phyloP scores from a whole-genome alignment of 35 echinoderm and acorn worm species.

The Patiria miniata region DNA sequence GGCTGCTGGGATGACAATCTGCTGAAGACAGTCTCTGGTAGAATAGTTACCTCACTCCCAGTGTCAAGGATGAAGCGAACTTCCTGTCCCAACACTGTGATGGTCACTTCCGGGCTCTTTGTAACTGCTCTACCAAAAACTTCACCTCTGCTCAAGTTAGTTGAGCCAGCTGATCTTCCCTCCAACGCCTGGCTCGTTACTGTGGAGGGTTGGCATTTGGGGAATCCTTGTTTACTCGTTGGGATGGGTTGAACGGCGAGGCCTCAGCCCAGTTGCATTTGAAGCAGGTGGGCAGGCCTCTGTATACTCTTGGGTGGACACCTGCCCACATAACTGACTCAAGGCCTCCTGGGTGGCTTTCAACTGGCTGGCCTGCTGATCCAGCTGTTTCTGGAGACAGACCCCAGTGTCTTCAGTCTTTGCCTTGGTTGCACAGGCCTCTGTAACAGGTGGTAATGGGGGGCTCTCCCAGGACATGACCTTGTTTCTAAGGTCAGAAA shows the following conservation, averaged over 20 bases:
- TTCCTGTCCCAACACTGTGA: not conserved
- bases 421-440: not conserved
- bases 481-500: not conserved
- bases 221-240: not conserved
- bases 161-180: not conserved
- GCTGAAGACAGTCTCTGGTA: slow-evolving; percentile 45
- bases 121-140: not conserved
- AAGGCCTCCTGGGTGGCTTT: not conserved
- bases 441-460: not conserved
- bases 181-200: slow-evolving; percentile 3
- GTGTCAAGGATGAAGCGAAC: slow-evolving; percentile 49
- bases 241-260: not conserved
- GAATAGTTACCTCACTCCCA: slow-evolving; percentile 42
- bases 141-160: not conserved
- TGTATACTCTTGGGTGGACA: not conserved
- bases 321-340: not conserved
- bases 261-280: not conserved
- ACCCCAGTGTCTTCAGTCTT: not conserved
- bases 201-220: slow-evolving; percentile 11
- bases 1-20: not conserved
- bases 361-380: not conserved
- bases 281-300: not conserved
- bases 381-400: not conserved
- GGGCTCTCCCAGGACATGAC: not conserved
- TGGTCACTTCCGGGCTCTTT: not conserved